A percentile compares a stretch with the other conserved stretches of the same genome.
Evolutionary conservation across 1,140 invertebrate species (phyloP).

Genomic region (Tetranychus cinnabarinus): DNA sequence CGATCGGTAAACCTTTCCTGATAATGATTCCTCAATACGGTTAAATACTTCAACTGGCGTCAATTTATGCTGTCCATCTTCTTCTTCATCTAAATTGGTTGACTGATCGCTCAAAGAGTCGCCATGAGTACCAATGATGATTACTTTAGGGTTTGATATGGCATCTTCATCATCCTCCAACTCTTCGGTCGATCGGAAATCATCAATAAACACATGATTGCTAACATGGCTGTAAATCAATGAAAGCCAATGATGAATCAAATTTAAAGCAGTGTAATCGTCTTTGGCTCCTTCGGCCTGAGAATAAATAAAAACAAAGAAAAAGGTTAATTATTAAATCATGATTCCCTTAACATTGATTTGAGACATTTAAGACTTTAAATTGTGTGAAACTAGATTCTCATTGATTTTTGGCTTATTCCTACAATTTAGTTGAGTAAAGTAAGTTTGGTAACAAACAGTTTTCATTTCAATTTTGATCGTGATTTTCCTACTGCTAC

Average conservation of each 20-base stretch:
- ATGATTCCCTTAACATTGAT: too few relatives aligned
- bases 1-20: neutral
- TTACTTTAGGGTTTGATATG: constrained; percentile 2
- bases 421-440: too few relatives aligned
- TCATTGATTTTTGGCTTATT: too few relatives aligned
- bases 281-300: constrained; percentile 3
- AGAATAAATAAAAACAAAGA: neutral
- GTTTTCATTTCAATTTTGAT: too few relatives aligned
- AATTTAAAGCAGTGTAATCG: constrained; percentile 5
- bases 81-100: neutral
- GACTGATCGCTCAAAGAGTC: constrained; percentile 7
- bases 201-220: neutral
- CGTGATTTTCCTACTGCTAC: too few relatives aligned
- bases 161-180: neutral
- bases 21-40: constrained; percentile 4
- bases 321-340: too few relatives aligned
- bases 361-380: too few relatives aligned
- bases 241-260: constrained; percentile 13
- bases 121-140: constrained; percentile 6
- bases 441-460: too few relatives aligned
- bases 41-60: constrained; percentile 5
- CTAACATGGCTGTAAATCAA: constrained; percentile 10
- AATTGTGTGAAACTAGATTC: too few relatives aligned
- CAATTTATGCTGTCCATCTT: neutral
- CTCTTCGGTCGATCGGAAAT: neutral